Evolutionary conservation across 2,113 vertebrate genomes (phyloP).

Genomic region (Amblyornis subalaris): DNA sequence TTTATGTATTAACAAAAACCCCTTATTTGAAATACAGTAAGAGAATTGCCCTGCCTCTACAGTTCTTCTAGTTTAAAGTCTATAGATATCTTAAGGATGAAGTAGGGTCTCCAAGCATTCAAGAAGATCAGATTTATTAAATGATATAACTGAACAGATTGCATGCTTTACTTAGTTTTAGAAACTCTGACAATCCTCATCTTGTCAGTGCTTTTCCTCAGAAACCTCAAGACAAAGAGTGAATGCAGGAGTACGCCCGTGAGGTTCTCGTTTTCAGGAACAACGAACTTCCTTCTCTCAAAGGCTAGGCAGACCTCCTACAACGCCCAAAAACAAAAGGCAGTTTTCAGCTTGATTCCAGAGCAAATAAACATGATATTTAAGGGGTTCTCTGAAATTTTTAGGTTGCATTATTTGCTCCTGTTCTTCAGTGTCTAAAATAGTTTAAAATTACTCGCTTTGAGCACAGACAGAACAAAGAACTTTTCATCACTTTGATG

Average conservation of each 20-base stretch:
- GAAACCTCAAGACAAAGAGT: background rate
- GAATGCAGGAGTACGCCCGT: background rate
- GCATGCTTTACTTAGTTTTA: background rate
- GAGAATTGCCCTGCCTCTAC: background rate
- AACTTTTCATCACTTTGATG: background rate
- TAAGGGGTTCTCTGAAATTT: background rate
- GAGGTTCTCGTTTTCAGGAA: background rate
- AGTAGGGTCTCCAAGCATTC: background rate
- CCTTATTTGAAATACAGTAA: background rate
- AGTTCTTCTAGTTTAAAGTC: background rate
- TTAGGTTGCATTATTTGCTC: slow-evolving; percentile 7
- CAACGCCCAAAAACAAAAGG: background rate
- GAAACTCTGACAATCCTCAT: background rate
- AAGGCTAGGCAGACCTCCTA: background rate
- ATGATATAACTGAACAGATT: background rate
- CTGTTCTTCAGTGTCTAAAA: background rate
- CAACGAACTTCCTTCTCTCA: background rate
- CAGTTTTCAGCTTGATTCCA: background rate
- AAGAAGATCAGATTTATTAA: background rate
- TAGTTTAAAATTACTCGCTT: background rate
- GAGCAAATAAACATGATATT: background rate
- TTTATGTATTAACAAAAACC: background rate
- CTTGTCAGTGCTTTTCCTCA: background rate
- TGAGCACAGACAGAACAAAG: background rate
- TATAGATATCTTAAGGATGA: background rate